Conservation (phyloP, 2,797 vertebrate species). For the Poeciliopsis presidionis region DNA sequence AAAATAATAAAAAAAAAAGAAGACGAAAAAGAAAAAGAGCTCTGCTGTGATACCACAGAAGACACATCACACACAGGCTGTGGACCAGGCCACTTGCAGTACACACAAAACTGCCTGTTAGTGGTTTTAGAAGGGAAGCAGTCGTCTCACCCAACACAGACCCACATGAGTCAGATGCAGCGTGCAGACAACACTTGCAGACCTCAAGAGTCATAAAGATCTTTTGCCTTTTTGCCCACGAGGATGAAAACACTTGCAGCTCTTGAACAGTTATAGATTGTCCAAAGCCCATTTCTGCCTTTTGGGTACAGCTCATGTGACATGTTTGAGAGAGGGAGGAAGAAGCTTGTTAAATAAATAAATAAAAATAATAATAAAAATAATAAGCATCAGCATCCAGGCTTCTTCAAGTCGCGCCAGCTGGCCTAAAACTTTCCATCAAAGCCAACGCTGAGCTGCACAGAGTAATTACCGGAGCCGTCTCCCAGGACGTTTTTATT, state of each 20-base stretch:
- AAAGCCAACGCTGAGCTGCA: conserved; percentile 64
- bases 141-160: conserved; percentile 64
- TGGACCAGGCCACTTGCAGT: conserved; percentile 72
- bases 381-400: conserved; percentile 41
- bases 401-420: conserved; percentile 58
- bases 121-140: conserved; percentile 73
- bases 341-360: conserved; percentile 48
- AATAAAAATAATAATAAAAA: too few relatives aligned
- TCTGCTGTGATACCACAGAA: conserved; percentile 66
- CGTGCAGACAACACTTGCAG: conserved; percentile 59
- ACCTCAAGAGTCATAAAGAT: conserved; percentile 59
- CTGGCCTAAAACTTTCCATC: conserved; percentile 77
- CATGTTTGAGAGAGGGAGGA: conserved; percentile 42
- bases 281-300: background rate
- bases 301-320: background rate
- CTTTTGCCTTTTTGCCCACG: conserved; percentile 18
- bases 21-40: conserved; percentile 2
- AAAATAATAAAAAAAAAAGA: conserved; percentile 1
- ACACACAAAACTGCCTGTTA: conserved; percentile 75
- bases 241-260: conserved; percentile 19
- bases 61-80: conserved; percentile 72
- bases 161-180: conserved; percentile 70
- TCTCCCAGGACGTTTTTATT: conserved; percentile 72
- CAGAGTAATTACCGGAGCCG: conserved; percentile 74
- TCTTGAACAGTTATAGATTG: background rate